A percentile compares a stretch with the other conserved stretches of the same genome.
phyloP scores from a whole-genome alignment of 1,140 invertebrate species.

The Kradibia gibbosae region DNA sequence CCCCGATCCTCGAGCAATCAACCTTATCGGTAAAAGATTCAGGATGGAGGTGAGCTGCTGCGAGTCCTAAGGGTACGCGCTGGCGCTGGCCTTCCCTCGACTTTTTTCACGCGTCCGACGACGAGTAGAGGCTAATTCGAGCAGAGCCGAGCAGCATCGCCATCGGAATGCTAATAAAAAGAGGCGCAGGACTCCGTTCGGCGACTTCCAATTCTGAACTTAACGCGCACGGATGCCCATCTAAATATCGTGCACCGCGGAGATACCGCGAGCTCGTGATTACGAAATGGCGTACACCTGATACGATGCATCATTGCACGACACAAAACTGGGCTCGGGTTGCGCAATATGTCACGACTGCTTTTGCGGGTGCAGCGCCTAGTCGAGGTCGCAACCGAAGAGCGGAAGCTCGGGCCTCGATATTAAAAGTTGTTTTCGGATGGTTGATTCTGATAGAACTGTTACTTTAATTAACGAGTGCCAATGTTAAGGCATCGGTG shows the following conservation, averaged over 20 bases:
- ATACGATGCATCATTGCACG: conserved; percentile 63
- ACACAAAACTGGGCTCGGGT: conserved; percentile 47
- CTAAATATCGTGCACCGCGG: conserved; percentile 15
- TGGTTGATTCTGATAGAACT: no score
- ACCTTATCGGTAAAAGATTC: no score
- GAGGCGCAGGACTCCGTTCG: neutral
- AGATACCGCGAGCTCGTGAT: conserved; percentile 62
- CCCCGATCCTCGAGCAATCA: no score
- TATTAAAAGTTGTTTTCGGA: no score
- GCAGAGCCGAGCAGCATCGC: neutral
- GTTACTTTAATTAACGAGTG: no score
- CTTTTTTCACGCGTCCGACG: no score
- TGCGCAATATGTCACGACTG: conserved; percentile 57
- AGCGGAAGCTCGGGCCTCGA: no score
- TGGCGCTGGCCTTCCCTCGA: no score
- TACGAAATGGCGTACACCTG: conserved; percentile 71
- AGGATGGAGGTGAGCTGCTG: no score
- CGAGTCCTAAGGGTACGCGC: no score
- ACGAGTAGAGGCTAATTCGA: neutral
- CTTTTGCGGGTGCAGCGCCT: neutral
- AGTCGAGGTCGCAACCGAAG: no score
- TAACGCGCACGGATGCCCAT: neutral
- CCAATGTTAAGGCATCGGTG: no score
- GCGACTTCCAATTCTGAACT: neutral
- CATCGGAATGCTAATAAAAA: neutral